A percentile compares a stretch with the other conserved stretches of the same genome.
Conservation (phyloP, 2,797 vertebrate species). For the Nasua narica region DNA sequence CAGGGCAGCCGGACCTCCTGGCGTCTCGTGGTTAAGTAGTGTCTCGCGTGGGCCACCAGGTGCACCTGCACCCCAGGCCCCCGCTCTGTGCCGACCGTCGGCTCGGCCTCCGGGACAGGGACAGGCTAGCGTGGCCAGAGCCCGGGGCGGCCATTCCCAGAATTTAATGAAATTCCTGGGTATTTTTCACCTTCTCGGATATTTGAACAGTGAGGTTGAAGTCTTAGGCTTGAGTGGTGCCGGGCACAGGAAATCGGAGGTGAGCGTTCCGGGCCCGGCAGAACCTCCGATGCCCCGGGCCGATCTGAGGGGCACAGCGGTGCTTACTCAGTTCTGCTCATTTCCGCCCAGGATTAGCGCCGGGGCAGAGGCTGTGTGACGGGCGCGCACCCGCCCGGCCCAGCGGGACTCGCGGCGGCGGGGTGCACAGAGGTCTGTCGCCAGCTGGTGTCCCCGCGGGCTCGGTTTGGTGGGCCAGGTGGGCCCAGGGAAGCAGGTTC, state of each 20-base stretch:
- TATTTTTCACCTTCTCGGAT: not conserved
- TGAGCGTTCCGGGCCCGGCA: not conserved
- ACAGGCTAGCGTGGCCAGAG: fast-evolving
- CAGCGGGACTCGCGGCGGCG: fast-evolving
- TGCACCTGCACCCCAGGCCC: not conserved
- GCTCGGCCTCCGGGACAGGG: not conserved
- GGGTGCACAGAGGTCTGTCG: not conserved
- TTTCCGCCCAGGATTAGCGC: not conserved
- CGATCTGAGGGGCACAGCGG: not conserved
- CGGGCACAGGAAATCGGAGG: not conserved
- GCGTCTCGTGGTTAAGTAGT: not conserved
- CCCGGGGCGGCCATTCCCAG: not conserved
- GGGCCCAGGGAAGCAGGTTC: not conserved
- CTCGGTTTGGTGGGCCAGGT: too few relatives aligned
- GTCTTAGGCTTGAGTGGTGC: not conserved
- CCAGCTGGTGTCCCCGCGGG: too few relatives aligned
- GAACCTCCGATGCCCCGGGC: not conserved
- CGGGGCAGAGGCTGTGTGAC: not conserved
- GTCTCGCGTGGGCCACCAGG: not conserved
- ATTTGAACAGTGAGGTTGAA: not conserved
- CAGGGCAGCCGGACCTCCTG: not conserved
- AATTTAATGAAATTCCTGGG: not conserved
- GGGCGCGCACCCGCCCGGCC: not conserved
- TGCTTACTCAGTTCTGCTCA: not conserved
- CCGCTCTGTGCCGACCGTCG: not conserved